Conservation (phyloP, 1,140 invertebrate genomes). For the Drosophila nebulosa region DNA sequence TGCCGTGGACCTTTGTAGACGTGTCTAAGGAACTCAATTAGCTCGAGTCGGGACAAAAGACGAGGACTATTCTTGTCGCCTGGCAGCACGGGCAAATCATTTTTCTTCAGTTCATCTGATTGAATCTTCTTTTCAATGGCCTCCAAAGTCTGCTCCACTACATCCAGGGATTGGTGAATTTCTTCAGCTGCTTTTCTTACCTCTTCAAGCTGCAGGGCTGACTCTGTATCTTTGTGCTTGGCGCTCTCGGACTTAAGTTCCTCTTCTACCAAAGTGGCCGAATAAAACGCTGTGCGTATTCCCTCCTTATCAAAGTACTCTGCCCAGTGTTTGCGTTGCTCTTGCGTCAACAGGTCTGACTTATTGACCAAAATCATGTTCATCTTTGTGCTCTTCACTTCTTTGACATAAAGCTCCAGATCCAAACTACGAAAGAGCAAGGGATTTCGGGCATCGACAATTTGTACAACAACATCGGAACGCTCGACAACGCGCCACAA, state of each 20-base stretch:
- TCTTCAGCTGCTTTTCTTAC: constrained; percentile 80
- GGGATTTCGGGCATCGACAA: constrained; percentile 98
- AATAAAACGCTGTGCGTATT: constrained; percentile 91
- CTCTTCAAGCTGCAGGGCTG: constrained; percentile 54
- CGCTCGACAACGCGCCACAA: constrained; percentile 98
- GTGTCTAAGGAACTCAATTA: constrained; percentile 86
- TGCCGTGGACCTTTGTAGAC: constrained; percentile 84
- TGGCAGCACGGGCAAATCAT: constrained; percentile 23
- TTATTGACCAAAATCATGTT: constrained; percentile 97
- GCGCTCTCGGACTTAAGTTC: constrained; percentile 81
- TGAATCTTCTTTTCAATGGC: constrained; percentile 80
- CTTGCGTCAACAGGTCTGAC: constrained; percentile 93
- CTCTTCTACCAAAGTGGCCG: constrained; percentile 85
- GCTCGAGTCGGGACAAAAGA: constrained; percentile 83
- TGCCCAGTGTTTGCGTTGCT: constrained; percentile 93
- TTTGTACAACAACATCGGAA: constrained; percentile 97
- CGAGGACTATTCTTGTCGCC: constrained; percentile 81
- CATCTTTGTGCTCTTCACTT: constrained; percentile 89
- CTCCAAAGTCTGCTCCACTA: constrained; percentile 82
- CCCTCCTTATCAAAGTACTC: constrained; percentile 90
- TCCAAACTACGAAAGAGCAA: constrained; percentile 96
- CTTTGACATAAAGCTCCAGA: constrained; percentile 95
- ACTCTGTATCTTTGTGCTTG: constrained; percentile 48
- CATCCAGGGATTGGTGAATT: constrained; percentile 82
- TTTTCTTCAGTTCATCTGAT: not conserved